Conservation (phyloP, 2,888 invertebrate species). For the Ametastegia equiseti region DNA sequence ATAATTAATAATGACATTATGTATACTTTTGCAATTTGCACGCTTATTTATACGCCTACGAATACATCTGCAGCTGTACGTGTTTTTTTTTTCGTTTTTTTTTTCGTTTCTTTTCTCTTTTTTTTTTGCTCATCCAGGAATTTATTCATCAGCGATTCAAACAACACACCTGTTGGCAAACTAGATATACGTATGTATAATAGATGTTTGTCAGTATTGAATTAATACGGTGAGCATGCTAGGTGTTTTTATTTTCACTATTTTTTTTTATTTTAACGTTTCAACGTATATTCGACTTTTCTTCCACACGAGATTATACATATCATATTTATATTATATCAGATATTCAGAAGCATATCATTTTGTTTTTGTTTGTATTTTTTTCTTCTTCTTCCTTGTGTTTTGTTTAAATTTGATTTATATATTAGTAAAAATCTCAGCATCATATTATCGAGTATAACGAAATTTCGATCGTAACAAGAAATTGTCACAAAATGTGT, state of each 20-base stretch:
- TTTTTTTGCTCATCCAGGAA: slow-evolving; percentile 49
- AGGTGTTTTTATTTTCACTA: background rate
- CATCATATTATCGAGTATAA: slow-evolving; percentile 67
- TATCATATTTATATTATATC: slow-evolving; percentile 14
- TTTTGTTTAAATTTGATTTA: slow-evolving; percentile 59
- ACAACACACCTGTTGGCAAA: background rate
- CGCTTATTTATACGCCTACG: slow-evolving; percentile 67
- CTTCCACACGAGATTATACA: slow-evolving; percentile 6
- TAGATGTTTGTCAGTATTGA: slow-evolving; percentile 4
- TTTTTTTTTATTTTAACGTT: background rate
- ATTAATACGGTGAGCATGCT: background rate
- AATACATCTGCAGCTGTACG: slow-evolving; percentile 66
- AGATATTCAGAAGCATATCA: slow-evolving; percentile 13
- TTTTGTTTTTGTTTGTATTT: background rate
- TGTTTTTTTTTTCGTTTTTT: slow-evolving; percentile 56
- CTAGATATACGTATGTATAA: no score
- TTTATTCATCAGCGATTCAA: slow-evolving; percentile 47
- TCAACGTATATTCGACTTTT: no score
- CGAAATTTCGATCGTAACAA: slow-evolving; percentile 56
- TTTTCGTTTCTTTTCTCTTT: no score
- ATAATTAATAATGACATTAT: slow-evolving; percentile 63
- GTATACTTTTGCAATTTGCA: slow-evolving; percentile 67
- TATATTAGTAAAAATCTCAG: slow-evolving; percentile 71
- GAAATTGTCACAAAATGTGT: slow-evolving; percentile 29
- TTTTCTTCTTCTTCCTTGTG: no score